Evolutionary conservation across 2,113 vertebrate species (phyloP).

Genomic region (Octodon degus): DNA sequence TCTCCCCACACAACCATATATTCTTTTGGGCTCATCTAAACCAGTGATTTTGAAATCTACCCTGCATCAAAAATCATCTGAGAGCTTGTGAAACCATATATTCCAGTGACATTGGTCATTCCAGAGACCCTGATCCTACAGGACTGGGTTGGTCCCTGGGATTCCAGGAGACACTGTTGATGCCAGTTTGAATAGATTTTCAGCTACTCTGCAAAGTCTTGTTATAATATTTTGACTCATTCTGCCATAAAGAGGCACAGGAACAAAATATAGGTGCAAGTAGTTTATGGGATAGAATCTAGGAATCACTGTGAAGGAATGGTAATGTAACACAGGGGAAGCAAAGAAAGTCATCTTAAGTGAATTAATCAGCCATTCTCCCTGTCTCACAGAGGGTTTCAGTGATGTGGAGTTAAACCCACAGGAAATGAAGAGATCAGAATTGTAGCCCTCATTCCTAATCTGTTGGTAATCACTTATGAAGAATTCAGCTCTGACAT

Average conservation of each 20-base stretch:
- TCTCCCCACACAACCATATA: not conserved
- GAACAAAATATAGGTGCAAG: not conserved
- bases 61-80: not conserved
- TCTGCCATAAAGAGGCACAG: not conserved
- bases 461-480: not conserved
- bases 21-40: not conserved
- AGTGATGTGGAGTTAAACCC: not conserved
- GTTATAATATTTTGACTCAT: not conserved
- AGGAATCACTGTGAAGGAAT: not conserved
- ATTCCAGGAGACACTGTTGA: not conserved
- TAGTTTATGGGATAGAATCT: not conserved
- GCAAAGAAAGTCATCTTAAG: not conserved
- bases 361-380: accelerated
- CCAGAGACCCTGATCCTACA: not conserved
- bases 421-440: not conserved
- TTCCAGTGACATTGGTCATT: too few species aligned
- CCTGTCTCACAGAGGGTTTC: accelerated
- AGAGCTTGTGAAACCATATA: not conserved
- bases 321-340: not conserved
- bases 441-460: not conserved
- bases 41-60: not conserved
- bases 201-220: not conserved
- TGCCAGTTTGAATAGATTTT: not conserved
- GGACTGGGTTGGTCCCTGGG: not conserved
- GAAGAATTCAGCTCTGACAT: not conserved